Conservation (phyloP, 2,888 invertebrate genomes). For the Listrodromus nycthemerus region DNA sequence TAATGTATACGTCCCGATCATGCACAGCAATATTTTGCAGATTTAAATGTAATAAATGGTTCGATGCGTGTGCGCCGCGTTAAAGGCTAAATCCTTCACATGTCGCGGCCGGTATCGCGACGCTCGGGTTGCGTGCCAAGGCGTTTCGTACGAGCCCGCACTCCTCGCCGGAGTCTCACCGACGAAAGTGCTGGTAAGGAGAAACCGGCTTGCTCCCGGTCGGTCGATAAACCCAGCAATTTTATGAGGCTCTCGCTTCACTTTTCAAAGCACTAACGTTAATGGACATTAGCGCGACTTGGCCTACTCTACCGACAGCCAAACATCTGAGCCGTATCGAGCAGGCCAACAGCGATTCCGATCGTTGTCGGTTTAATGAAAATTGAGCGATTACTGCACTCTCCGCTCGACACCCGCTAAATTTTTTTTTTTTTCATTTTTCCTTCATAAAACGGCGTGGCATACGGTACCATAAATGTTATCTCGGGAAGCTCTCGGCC, state of each 20-base stretch:
- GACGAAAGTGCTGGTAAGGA: not conserved
- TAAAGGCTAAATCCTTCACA: constrained; percentile 4
- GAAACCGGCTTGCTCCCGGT: not conserved
- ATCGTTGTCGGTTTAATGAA: not conserved
- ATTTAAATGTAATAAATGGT: constrained; percentile 6
- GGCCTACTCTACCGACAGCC: not conserved
- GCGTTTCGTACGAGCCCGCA: not conserved
- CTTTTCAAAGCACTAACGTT: constrained; percentile 6
- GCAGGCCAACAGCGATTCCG: not conserved
- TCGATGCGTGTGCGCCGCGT: not conserved
- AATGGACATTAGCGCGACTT: not conserved
- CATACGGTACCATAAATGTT: not conserved
- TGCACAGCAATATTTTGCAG: constrained; percentile 8
- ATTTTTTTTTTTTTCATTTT: not conserved
- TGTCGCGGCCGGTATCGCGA: not conserved
- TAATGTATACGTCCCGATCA: not conserved
- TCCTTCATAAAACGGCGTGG: not conserved
- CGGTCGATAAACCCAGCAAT: constrained; percentile 19
- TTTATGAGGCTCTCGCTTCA: constrained; percentile 2
- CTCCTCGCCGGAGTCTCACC: not conserved
- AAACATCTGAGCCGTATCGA: not conserved
- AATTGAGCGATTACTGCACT: not conserved
- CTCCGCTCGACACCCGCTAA: not conserved
- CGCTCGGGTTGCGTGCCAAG: not conserved
- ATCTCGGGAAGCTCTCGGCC: not conserved